Evolutionary conservation across 1,140 invertebrate species (phyloP), one percentile per base, ranked within the genome.

Genomic region (Venturia canescens): DNA sequence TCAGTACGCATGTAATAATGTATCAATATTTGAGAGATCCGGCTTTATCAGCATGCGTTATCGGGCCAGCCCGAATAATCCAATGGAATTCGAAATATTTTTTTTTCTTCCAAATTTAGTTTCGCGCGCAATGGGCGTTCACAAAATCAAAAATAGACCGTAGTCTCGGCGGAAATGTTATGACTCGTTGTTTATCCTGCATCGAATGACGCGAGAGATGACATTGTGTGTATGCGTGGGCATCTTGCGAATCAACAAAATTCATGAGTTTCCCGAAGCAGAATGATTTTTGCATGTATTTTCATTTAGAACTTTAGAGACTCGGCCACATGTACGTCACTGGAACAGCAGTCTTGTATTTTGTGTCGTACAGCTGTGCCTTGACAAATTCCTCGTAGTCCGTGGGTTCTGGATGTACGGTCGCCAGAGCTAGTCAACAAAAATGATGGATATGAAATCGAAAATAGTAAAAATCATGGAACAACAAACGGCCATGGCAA

Each of bases 291-390:
- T 48, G 48, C 57, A 31, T 57, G 27, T 57, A n/a, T 85, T 90
- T 85, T 91, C 79, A 90, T 86, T 84, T 93, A 91, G 27, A 26
- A 26, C 4, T 85, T 90, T 86, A 91, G 78, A 90, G 86, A 84
- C 92, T 91, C 27, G 95, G 95, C 94, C 95, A 96, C 48, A 91
- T 60, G 89, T 96, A 96, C 44, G 93, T 89, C 23, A 91, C 89
- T 80, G 96, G 96, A 83, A 97, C 84, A 18, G 96, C 94, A 34
- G 94, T 91, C 69, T 92, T 88, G 89, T 97, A 98, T 66, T 91
- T 91, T 76, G 94, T 93, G 88, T 97, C 94, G 89, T 97, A 98
- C 90, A 96, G 94, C 89, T 97, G 96, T 15, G 95, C 94, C 89
- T 95, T 95, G 82, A 98, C 95, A 87, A 97, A 98, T 80, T 92